These are phyloP conservation scores for Axis porcinus DNA, from an alignment of 2,113 vertebrate species.

Conservation along the genomic window DNA sequence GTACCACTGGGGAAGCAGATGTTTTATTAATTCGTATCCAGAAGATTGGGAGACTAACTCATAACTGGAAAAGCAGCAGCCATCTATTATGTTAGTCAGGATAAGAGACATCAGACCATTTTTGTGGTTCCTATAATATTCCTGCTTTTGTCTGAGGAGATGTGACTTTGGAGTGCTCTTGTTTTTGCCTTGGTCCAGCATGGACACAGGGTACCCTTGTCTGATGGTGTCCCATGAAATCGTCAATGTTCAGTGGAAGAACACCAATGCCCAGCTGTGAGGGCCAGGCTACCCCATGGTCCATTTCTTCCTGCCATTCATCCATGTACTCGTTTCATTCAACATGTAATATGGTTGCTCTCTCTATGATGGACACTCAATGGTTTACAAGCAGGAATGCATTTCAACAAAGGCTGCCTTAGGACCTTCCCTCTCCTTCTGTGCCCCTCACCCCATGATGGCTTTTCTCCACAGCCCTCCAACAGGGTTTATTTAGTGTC, in stretches of 20 bases:
- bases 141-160: not conserved
- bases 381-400: not conserved
- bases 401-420: not conserved
- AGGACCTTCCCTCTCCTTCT: not conserved
- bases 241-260: rapidly evolving
- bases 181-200: not conserved
- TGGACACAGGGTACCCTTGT: not conserved
- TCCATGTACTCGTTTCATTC: rapidly evolving
- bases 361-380: not conserved
- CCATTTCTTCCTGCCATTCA: not conserved
- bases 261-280: not conserved
- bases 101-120: not conserved
- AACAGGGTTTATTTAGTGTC: not conserved
- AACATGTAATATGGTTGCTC: rapidly evolving
- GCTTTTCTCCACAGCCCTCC: not conserved
- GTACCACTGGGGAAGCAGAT: not conserved
- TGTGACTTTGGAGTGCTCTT: not conserved
- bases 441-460: not conserved
- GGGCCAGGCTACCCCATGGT: not conserved
- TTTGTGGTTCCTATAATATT: not conserved
- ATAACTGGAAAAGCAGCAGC: not conserved
- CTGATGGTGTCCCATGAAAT: not conserved
- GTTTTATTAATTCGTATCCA: not conserved
- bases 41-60: not conserved
- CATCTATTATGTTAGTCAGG: not conserved